Base-by-base conservation (phyloP, 2,113 vertebrate species). In the Python bivittatus region DNA sequence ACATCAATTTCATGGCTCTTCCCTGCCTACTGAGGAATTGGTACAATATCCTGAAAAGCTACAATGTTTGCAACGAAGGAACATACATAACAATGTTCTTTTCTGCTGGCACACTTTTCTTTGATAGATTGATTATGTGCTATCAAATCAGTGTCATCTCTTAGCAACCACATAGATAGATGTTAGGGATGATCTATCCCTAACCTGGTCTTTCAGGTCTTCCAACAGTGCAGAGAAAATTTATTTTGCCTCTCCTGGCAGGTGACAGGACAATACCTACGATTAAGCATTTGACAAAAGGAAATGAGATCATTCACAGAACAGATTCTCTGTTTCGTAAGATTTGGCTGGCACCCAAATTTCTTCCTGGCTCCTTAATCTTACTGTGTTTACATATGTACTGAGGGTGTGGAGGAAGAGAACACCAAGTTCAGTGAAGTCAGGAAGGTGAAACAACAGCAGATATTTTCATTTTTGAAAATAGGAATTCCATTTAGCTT, bases 251-350 rank as follows among this genome's bases (percentile, higher is more conserved):
- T 13, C 33, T 79, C 8, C 42, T 38, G 27, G 83, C 72, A 57
- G 29, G 92, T 92, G 9, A 57, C 6, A 88, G 89, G 85, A 33
- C 6, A 56, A 25, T 84, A 57, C 53, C 29, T 44, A 25, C 54
- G 57, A 57, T 85, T 56, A 56, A 91, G 48, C 12, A 29, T 27
- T 44, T 29, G 88, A 22, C 11, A 84, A 38, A 90, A 10, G 68
- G 68, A 20, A 57, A 15, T 83, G 33, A 68, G 23, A 72, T 1
- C 27, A 48, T 84, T 22, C 3, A 11, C 84, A 3, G 87, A 25
- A 88, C 20, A 88, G 38, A 89, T 38, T 61, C 23, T 54, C 22
- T 85, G 3, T 89, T 92, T 92, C 72, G 60, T 23, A 90, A 79
- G 84, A 58, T n/a, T 38, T n/a, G 13, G 4, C 61, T 87, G 54